These are phyloP conservation scores for Prolemur simus DNA, from an alignment of 2,113 vertebrate genomes.

Conservation along the genomic window DNA sequence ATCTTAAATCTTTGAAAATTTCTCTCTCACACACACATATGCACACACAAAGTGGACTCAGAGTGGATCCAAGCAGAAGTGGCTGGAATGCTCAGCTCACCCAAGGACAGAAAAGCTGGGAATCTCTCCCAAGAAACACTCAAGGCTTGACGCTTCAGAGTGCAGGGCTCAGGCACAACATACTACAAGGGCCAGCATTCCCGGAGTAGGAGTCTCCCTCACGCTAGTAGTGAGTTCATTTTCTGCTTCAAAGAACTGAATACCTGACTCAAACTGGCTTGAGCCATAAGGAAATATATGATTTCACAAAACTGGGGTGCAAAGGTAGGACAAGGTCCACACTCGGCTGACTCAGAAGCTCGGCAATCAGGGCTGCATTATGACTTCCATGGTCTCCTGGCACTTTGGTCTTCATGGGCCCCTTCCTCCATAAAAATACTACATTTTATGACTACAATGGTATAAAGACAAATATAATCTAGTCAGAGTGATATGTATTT, in stretches of 20 bases:
- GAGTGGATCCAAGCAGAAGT: neutral
- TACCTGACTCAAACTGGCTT: neutral
- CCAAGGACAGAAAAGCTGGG: neutral
- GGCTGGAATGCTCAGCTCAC: neutral
- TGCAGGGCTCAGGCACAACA: neutral
- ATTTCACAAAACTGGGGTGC: neutral
- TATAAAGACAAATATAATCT: conserved; percentile 1
- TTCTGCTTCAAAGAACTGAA: neutral
- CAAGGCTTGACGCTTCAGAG: neutral
- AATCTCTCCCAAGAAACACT: neutral
- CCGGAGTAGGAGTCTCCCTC: neutral
- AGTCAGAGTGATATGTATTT: neutral
- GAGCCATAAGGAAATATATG: neutral
- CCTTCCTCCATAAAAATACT: neutral
- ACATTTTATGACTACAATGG: neutral
- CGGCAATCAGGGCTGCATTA: neutral
- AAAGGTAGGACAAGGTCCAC: neutral
- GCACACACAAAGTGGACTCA: neutral
- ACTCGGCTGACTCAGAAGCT: neutral
- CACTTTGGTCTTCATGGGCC: neutral
- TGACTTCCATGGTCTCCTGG: neutral
- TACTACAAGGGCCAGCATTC: neutral
- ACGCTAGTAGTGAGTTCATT: neutral
- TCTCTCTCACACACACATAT: neutral
- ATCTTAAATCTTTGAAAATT: conserved; percentile 1